Evolutionary conservation across 1,140 invertebrate genomes (phyloP).

Genomic region (Bombus difficillimus): DNA sequence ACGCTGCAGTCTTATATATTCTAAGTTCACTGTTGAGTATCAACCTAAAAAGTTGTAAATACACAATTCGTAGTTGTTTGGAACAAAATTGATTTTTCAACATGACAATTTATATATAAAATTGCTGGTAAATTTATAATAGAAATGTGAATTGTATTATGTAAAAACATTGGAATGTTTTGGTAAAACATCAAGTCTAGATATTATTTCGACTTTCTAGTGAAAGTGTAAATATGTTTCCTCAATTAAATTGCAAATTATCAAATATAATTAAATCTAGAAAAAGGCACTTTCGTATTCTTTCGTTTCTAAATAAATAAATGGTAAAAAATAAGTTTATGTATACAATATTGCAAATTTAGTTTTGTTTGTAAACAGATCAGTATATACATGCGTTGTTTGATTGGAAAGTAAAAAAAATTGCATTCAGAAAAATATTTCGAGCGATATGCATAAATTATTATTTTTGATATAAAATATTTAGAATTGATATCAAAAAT

Average conservation of each 20-base stretch:
- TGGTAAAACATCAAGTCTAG: conserved; percentile 14
- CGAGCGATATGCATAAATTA: not conserved
- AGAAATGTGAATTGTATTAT: not conserved
- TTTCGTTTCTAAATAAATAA: not conserved
- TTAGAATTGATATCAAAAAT: not conserved
- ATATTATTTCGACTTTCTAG: conserved; percentile 12
- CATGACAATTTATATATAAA: conserved; percentile 9
- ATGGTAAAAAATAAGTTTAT: not conserved
- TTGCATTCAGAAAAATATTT: not conserved
- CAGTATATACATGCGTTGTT: not conserved
- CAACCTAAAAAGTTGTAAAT: conserved; percentile 55
- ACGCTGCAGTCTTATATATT: conserved; percentile 22
- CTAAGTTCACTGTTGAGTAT: conserved; percentile 40
- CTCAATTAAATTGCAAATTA: conserved; percentile 3
- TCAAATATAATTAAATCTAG: not conserved
- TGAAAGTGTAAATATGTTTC: conserved; percentile 7
- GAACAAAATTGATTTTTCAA: conserved; percentile 14
- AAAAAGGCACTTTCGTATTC: not conserved
- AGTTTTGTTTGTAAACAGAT: conserved; percentile 39
- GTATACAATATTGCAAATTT: not conserved
- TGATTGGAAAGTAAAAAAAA: not conserved
- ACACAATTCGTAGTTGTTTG: conserved; percentile 47
- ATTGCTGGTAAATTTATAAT: conserved; percentile 39
- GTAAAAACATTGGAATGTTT: conserved; percentile 9
- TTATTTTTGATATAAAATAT: not conserved